Percentiles rank a stretch among this genome's conserved stretches.
Conservation (phyloP, 2,113 vertebrate genomes). For the Myodes glareolus region DNA sequence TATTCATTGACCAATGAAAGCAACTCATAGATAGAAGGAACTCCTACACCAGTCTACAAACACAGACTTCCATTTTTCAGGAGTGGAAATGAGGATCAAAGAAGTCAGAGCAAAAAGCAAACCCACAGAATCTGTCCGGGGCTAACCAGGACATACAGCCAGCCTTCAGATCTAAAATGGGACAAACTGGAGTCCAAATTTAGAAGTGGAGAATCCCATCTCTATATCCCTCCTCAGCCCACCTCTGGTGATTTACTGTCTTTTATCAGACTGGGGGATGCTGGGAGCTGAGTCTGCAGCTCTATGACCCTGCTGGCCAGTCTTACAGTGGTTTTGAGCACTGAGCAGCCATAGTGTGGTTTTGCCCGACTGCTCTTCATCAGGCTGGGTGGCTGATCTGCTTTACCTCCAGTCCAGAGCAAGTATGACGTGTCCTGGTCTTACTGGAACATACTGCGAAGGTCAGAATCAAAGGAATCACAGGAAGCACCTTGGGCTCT, state of each 20-base stretch:
- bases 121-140: not conserved
- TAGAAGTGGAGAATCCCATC: not conserved
- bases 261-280: not conserved
- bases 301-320: not conserved
- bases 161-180: not conserved
- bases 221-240: not conserved
- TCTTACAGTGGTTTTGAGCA: too few species aligned
- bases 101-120: not conserved
- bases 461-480: not conserved
- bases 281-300: not conserved
- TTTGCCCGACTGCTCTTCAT: not conserved
- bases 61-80: not conserved
- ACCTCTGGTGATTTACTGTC: too few species aligned
- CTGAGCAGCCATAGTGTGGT: too few species aligned
- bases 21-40: too few species aligned
- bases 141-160: not conserved
- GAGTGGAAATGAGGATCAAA: not conserved
- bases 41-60: not conserved
- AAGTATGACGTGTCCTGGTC: not conserved
- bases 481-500: not conserved
- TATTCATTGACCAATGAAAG: too few species aligned
- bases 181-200: not conserved
- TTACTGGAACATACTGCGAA: constrained; percentile 42
- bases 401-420: not conserved
- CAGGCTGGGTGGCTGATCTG: constrained; percentile 7